Conservation (phyloP, 2,797 vertebrate species). For the Macrochelys suwanniensis region DNA sequence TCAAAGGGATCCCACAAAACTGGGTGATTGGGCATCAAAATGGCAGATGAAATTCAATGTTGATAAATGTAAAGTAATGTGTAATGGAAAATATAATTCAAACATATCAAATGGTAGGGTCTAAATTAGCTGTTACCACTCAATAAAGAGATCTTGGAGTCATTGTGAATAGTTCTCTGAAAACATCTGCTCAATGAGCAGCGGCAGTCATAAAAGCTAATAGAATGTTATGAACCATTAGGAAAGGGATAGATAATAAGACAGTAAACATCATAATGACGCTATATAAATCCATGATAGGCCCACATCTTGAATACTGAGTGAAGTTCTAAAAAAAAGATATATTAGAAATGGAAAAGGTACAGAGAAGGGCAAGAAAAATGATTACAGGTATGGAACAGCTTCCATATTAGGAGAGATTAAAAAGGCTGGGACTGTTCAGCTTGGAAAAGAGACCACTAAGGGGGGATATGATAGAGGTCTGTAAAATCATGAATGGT, state of each 20-base stretch:
- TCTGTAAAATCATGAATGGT: not conserved
- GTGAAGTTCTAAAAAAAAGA: not conserved
- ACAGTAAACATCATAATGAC: not conserved
- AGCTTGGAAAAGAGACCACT: not conserved
- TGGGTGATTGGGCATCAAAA: not conserved
- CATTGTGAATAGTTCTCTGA: not conserved
- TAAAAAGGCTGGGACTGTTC: not conserved
- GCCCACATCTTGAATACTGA: not conserved
- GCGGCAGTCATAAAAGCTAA: not conserved
- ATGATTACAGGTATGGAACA: not conserved
- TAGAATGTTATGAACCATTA: not conserved
- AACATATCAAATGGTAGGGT: not conserved
- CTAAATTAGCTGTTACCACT: not conserved
- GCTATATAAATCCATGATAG: not conserved
- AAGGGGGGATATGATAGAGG: not conserved
- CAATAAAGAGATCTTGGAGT: not conserved
- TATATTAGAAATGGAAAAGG: not conserved
- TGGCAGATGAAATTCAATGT: not conserved
- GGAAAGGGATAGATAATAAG: not conserved
- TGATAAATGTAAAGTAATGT: not conserved
- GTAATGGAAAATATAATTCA: not conserved
- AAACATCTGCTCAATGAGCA: not conserved
- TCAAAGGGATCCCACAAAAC: not conserved
- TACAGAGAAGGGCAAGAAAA: not conserved
- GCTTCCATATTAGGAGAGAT: not conserved